A percentile compares a stretch with the other conserved stretches of the same genome.
These are phyloP conservation scores for Lycaena phlaeas DNA, from an alignment of 2,888 invertebrate species.

Conservation along the genomic window DNA sequence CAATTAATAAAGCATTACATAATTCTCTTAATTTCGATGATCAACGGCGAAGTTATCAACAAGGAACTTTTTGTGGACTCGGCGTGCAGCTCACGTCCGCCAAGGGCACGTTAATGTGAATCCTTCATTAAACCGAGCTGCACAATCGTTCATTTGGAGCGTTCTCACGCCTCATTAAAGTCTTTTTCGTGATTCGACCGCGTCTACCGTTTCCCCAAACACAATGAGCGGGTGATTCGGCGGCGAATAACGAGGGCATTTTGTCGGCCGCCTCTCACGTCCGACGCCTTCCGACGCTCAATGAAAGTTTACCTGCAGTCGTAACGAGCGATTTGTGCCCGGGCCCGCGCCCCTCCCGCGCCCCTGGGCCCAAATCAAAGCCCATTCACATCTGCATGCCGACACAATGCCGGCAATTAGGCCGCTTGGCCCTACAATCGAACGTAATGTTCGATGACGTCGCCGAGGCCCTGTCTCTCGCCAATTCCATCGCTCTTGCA, in stretches of 20 bases:
- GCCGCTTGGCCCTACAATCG: slow-evolving; percentile 67
- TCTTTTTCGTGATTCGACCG: slow-evolving; percentile 69
- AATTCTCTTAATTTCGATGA: no score
- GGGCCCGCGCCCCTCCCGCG: slow-evolving; percentile 48
- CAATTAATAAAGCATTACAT: no score
- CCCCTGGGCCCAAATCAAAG: slow-evolving; percentile 69
- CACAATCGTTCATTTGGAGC: slow-evolving; percentile 69
- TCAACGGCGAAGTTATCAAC: no score
- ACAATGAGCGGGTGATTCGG: slow-evolving; percentile 73
- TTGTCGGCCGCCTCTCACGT: slow-evolving; percentile 72
- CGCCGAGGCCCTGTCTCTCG: slow-evolving; percentile 29
- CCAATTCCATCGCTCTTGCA: slow-evolving; percentile 24
- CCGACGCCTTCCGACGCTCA: slow-evolving; percentile 73
- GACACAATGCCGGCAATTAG: slow-evolving; percentile 74
- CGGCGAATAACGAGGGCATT: slow-evolving; percentile 74
- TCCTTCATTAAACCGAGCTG: slow-evolving; percentile 61
- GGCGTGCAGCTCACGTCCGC: slow-evolving; percentile 14
- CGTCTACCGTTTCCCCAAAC: slow-evolving; percentile 71
- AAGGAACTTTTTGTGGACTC: background rate
- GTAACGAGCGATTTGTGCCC: slow-evolving; percentile 74
- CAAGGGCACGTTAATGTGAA: slow-evolving; percentile 55
- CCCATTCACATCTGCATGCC: slow-evolving; percentile 75
- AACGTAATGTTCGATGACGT: slow-evolving; percentile 65
- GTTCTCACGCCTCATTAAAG: slow-evolving; percentile 73
- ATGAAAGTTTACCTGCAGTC: slow-evolving; percentile 74